Conservation (phyloP, 2,113 vertebrate species). For the Gallinago jamesoni region DNA sequence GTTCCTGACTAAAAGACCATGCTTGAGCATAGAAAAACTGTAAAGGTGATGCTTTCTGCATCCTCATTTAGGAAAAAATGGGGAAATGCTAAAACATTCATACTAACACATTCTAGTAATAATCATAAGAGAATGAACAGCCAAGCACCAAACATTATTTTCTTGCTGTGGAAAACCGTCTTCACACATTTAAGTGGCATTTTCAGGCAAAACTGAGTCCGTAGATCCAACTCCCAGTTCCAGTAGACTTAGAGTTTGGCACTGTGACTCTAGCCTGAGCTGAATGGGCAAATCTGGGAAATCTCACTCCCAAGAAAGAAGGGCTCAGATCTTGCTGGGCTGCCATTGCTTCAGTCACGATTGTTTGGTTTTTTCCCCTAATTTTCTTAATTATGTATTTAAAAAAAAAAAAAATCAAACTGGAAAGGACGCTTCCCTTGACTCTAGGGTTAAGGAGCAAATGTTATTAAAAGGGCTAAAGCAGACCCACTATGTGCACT, state of each 20-base stretch:
- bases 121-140: background rate
- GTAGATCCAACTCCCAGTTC: background rate
- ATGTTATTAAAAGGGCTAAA: background rate
- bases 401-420: background rate
- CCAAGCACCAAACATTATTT: background rate
- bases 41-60: background rate
- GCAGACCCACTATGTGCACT: background rate
- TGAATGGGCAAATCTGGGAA: background rate
- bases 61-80: background rate
- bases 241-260: background rate
- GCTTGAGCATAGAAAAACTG: background rate
- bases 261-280: background rate
- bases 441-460: background rate
- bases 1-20: background rate
- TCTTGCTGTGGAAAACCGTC: background rate
- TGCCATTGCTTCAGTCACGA: background rate
- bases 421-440: background rate
- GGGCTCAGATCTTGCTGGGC: background rate
- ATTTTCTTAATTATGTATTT: background rate
- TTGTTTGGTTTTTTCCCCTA: too few species aligned
- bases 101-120: background rate
- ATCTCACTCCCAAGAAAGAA: background rate
- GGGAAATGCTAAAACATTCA: background rate
- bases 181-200: background rate
- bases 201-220: background rate